Evolutionary conservation across 1,140 invertebrate genomes (phyloP).

Genomic region (Zaprionus ghesquierei): DNA sequence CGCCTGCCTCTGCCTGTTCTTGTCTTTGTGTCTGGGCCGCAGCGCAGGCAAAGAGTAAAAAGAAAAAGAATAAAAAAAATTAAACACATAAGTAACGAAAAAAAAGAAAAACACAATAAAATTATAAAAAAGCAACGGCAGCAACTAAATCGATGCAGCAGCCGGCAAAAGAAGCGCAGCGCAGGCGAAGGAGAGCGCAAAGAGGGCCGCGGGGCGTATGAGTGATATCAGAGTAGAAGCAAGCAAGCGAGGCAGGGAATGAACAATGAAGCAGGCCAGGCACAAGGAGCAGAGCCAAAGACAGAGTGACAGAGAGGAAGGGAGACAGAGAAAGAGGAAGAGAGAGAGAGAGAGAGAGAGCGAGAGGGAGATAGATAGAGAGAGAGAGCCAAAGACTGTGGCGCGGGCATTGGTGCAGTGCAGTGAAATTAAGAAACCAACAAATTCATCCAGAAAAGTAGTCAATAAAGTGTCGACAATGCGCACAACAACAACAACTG

Average conservation of each 20-base stretch:
- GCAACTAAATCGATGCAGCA: slow-evolving; percentile 68
- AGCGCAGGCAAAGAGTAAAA: slow-evolving; percentile 39
- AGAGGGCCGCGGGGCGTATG: slow-evolving; percentile 60
- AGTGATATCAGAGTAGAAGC: slow-evolving; percentile 59
- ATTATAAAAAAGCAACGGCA: slow-evolving; percentile 58
- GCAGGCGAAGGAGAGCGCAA: slow-evolving; percentile 5
- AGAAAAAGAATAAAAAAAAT: slow-evolving; percentile 34
- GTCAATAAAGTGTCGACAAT: slow-evolving; percentile 81
- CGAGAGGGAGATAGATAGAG: too few species aligned
- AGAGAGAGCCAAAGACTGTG: neutral
- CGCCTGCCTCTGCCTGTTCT: slow-evolving; percentile 55
- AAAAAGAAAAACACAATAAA: slow-evolving; percentile 59
- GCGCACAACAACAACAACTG: slow-evolving; percentile 50
- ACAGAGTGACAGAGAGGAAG: slow-evolving; percentile 34
- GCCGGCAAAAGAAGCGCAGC: slow-evolving; percentile 49
- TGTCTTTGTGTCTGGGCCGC: slow-evolving; percentile 76
- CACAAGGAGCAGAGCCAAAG: slow-evolving; percentile 19
- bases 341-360: neutral
- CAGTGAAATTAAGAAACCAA: slow-evolving; percentile 79
- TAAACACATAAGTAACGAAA: slow-evolving; percentile 71
- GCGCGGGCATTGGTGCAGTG: slow-evolving; percentile 38
- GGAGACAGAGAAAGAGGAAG: slow-evolving; percentile 17
- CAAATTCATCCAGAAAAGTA: slow-evolving; percentile 81
- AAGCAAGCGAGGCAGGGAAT: slow-evolving; percentile 9
- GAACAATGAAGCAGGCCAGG: slow-evolving; percentile 6